A percentile compares a stretch with the other conserved stretches of the same genome.
Evolutionary conservation across 2,888 invertebrate genomes (phyloP).

Genomic region (Tigriopus californicus): DNA sequence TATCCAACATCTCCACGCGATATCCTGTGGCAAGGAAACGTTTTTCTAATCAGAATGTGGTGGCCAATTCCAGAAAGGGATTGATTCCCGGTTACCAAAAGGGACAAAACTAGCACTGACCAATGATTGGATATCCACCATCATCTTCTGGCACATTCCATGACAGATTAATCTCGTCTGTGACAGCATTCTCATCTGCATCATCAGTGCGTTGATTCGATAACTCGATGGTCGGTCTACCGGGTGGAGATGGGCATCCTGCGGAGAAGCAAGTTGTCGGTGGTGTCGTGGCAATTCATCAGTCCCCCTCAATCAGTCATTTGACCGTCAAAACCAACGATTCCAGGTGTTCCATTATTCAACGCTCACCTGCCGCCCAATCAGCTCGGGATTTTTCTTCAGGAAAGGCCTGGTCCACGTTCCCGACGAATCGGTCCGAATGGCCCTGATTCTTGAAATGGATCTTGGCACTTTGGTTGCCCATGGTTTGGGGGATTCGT

Average conservation of each 20-base stretch:
- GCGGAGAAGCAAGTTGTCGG: neutral
- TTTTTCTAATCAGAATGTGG: too few relatives aligned
- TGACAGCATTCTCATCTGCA: constrained; percentile 10
- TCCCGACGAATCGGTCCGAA: too few relatives aligned
- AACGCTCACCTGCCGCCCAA: constrained; percentile 12
- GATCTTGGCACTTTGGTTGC: constrained; percentile 5
- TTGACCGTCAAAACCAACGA: too few relatives aligned
- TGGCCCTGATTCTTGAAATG: neutral
- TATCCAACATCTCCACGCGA: constrained; percentile 14
- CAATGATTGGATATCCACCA: constrained; percentile 16
- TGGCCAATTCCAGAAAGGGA: too few relatives aligned
- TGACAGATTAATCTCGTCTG: constrained; percentile 15
- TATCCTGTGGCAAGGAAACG: neutral
- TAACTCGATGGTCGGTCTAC: constrained; percentile 7
- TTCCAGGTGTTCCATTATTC: too few relatives aligned
- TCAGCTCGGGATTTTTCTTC: constrained; percentile 6
- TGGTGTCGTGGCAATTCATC: too few relatives aligned
- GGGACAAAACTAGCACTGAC: neutral
- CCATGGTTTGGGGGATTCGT: neutral
- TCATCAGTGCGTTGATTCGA: neutral
- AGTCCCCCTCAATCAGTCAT: too few relatives aligned
- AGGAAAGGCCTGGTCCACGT: neutral
- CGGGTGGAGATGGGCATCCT: constrained; percentile 12
- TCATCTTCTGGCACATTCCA: constrained; percentile 15
- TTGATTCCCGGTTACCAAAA: too few relatives aligned